Percentiles rank a stretch among this genome's conserved stretches.
phyloP scores from a whole-genome alignment of 2,888 invertebrate species.

The Koerneria pararmatus region DNA sequence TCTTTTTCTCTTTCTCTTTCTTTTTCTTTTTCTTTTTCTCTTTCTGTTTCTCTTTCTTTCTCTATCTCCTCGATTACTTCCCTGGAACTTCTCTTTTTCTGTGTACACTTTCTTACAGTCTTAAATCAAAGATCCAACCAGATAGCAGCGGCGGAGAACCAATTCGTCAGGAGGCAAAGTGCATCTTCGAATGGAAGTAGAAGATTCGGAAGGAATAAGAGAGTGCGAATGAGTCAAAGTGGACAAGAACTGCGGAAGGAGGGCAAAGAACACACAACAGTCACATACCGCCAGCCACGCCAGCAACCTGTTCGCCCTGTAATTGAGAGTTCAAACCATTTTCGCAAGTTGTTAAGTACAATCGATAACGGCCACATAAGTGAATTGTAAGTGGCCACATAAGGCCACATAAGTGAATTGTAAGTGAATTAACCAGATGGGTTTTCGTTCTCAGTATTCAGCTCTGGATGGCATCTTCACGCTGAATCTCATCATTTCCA shows the following conservation, averaged over 20 bases:
- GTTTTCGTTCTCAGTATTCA: no score
- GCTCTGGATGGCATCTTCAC: no score
- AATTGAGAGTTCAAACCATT: no score
- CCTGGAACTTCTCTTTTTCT: no score
- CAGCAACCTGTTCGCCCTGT: conserved; percentile 42
- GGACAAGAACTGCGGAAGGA: conserved; percentile 35
- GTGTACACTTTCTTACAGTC: no score
- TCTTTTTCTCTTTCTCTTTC: not conserved
- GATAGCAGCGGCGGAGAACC: conserved; percentile 48
- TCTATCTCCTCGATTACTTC: not conserved
- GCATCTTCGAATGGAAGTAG: not conserved
- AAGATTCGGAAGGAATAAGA: not conserved
- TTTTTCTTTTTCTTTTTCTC: not conserved
- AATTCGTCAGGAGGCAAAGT: conserved; percentile 31
- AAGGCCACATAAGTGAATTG: no score
- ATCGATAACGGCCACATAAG: no score
- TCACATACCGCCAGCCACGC: conserved; percentile 43
- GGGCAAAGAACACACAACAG: conserved; percentile 42
- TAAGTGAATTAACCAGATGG: no score
- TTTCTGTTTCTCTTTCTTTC: not conserved
- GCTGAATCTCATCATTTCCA: no score
- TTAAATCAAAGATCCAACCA: conserved; percentile 29
- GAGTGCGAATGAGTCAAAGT: no score
- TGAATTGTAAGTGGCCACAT: no score
- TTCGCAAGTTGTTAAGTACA: no score